Conservation (phyloP, 2,888 invertebrate genomes). For the Lomographa bimaculata region DNA sequence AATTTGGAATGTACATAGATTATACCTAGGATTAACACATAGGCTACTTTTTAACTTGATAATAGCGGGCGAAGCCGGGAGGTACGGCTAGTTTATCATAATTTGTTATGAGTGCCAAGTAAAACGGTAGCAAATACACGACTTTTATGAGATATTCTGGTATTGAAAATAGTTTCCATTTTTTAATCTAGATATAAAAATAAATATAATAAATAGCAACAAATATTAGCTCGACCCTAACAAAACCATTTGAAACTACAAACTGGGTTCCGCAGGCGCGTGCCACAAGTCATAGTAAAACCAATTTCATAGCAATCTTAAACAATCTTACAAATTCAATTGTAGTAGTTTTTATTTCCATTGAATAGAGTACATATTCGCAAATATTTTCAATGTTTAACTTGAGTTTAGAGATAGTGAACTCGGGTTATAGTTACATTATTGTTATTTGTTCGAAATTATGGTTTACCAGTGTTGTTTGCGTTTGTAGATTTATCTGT, state of each 20-base stretch:
- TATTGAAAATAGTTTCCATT: too few species aligned
- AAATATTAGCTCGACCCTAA: constrained; percentile 19
- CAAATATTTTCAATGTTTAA: constrained; percentile 7
- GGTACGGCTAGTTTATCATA: too few species aligned
- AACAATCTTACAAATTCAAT: constrained; percentile 38
- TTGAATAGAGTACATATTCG: too few species aligned
- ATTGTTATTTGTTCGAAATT: constrained; percentile 67
- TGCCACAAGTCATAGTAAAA: constrained; percentile 57
- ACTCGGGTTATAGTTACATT: constrained; percentile 62
- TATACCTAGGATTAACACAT: too few species aligned
- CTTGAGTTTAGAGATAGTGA: constrained; percentile 42
- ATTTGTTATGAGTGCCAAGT: too few species aligned
- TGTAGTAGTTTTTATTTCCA: rapidly evolving
- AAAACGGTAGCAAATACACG: too few species aligned
- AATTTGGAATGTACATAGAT: too few species aligned
- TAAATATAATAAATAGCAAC: too few species aligned
- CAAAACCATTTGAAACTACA: constrained; percentile 21
- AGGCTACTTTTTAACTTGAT: too few species aligned
- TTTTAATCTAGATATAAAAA: too few species aligned
- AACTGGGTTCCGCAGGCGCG: constrained; percentile 63
- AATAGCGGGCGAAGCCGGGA: too few species aligned
- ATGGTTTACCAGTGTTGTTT: constrained; percentile 60
- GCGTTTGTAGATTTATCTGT: constrained; percentile 31
- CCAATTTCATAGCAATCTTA: constrained; percentile 60
- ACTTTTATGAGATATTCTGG: too few species aligned